Evolutionary conservation across 2,888 invertebrate species (phyloP), one percentile per base, ranked within the genome.

Genomic region (Empis stercorea): DNA sequence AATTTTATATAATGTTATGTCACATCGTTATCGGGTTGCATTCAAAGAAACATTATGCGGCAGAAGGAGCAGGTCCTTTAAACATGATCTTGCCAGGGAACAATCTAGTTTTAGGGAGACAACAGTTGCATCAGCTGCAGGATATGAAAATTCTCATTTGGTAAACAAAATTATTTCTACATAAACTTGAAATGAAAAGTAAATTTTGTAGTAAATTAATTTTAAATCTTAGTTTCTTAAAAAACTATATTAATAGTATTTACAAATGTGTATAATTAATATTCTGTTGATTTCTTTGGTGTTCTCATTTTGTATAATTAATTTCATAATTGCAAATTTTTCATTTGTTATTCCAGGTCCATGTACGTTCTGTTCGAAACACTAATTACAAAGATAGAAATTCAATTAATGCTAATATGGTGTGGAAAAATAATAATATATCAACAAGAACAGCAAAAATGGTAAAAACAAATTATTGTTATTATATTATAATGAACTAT

Each of bases 1-100:
- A 0, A 84, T 91, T 53, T 70, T 91, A 0, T 89, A 91, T 66
- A 91, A 87, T 64, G 76, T 88, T 2, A 87, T 91, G 87, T 80
- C 75, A 48, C 66, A 61, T 59, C 81, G 83, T 58, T 91, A 88
- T 70, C 74, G 88, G 15, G 74, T 76, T 15, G 87, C 88, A 0
- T 87, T 88, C 63, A 78, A 76, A 51, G 81, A 83, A 60, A 83
- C 84, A 0, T 72, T 87, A 46, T 81, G 81, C 64, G 80, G 83
- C 54, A 72, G 71, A 38, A 65, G 64, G 30, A 67, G 66, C 2
- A 61, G n/a, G n/a, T n/a, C 62, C 1, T 66, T 70, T 47, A 66
- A 63, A 48, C 74, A 71, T 56, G 74, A 73, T 43, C 74, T 73
- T 54, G 71, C 71, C 48, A 65, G 74, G n/a, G 78, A 78, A 42